A percentile compares a stretch with the other conserved stretches of the same genome.
Conservation (phyloP, 2,797 vertebrate species). For the Merluccius polli region DNA sequence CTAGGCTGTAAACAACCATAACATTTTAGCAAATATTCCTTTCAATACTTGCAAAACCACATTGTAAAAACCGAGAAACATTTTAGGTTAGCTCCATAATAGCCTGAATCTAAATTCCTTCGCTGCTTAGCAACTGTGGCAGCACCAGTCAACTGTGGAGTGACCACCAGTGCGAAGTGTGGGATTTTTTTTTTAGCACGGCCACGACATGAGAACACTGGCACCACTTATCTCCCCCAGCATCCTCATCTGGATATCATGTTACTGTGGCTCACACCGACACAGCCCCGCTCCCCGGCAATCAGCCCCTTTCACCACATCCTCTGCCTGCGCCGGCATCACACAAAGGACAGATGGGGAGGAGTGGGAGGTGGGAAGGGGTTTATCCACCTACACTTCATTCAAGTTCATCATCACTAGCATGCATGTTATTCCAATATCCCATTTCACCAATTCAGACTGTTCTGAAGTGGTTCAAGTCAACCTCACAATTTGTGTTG, state of each 20-base stretch:
- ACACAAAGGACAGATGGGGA: constrained; percentile 9
- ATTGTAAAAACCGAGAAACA: not conserved
- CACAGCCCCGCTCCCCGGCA: constrained; percentile 37
- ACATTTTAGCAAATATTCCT: not conserved
- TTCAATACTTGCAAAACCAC: not conserved
- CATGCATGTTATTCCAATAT: not conserved
- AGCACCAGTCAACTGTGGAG: not conserved
- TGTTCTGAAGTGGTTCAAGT: not conserved
- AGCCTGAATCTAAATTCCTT: not conserved
- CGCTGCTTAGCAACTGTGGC: not conserved
- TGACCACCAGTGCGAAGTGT: constrained; percentile 5
- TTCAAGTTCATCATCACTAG: constrained; percentile 21
- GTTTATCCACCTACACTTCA: constrained; percentile 22
- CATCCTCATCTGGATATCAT: constrained; percentile 35
- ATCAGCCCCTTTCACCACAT: constrained; percentile 54
- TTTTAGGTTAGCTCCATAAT: not conserved
- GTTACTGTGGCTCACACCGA: constrained; percentile 36
- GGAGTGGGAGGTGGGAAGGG: not conserved
- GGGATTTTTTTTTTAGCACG: not conserved
- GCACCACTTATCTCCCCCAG: constrained; percentile 30
- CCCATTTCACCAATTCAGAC: not conserved
- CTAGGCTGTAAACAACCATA: not conserved
- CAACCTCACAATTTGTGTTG: not conserved
- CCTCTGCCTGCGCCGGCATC: constrained; percentile 37
- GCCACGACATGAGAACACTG: constrained; percentile 12